These are phyloP conservation scores for Caenorhabditis sp. DNA, from an alignment of 2,888 invertebrate genomes.

Conservation along the genomic window DNA sequence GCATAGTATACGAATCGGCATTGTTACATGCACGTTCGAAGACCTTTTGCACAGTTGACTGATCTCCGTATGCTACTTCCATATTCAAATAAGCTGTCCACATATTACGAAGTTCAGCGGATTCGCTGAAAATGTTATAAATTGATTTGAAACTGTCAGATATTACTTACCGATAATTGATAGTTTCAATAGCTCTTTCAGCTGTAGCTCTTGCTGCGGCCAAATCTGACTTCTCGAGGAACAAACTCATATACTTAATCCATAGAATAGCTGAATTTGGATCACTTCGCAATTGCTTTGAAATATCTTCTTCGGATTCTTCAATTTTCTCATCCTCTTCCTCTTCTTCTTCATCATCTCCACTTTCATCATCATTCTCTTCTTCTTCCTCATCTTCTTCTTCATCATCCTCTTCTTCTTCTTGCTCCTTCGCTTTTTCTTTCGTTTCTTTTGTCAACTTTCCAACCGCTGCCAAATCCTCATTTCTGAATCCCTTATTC, in stretches of 20 bases:
- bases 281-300: conserved; percentile 52
- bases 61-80: conserved; percentile 76
- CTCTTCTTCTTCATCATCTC: too few relatives aligned
- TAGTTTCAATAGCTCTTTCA: conserved; percentile 82
- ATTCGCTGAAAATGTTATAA: conserved; percentile 51
- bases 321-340: conserved; percentile 23
- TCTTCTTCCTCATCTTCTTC: conserved; percentile 15
- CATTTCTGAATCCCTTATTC: conserved; percentile 48
- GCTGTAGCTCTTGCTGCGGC: conserved; percentile 87
- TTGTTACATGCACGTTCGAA: conserved; percentile 81
- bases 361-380: too few relatives aligned
- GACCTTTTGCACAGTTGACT: conserved; percentile 40
- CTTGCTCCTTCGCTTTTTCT: conserved; percentile 22
- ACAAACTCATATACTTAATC: conserved; percentile 84
- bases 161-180: conserved; percentile 77
- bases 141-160: neutral
- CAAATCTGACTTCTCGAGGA: conserved; percentile 80
- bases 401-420: conserved; percentile 32
- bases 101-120: conserved; percentile 84
- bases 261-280: conserved; percentile 66
- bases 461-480: conserved; percentile 55
- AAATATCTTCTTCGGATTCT: conserved; percentile 49
- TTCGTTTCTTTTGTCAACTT: conserved; percentile 37
- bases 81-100: conserved; percentile 89
- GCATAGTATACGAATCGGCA: conserved; percentile 83